Base-by-base conservation (phyloP, 2,113 vertebrate species). In the Oryzias melastigma region DNA sequence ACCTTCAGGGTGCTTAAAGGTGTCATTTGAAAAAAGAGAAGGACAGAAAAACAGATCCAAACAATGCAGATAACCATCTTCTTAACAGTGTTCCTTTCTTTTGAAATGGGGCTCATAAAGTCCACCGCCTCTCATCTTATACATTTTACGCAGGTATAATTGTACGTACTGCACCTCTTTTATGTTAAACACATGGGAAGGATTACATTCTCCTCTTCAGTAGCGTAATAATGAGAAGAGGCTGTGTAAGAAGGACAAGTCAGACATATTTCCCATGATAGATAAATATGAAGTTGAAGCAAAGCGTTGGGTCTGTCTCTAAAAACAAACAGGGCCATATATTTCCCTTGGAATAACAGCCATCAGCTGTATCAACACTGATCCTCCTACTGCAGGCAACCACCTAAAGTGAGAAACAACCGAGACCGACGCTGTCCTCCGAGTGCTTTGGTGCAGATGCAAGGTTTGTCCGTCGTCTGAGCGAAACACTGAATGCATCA, bases 341-440 rank as follows among this genome's bases (percentile, higher is more conserved):
- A 91, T 89, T 87, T 81, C 80, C 71, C 77, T 85, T 90, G 85
- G 85, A 88, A 89, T 84, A 90, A 88, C 88, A 90, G 81, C 60
- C 81, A 89, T 91, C 91, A 91, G 91, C 91, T 92, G 91, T 91
- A 86, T 87, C 90, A 92, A 91, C 89, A 92, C 65, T 73, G 78
- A 46, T 82, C 82, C 83, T 87, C 87, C 86, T 87, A 87, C 85
- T 87, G 88, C 80, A 88, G 86, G 75, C 81, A 78, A 84, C 65
- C 84, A 76, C 76, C 65, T 84, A 83, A 84, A 84, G 71, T 79
- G 75, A 83, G 83, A 86, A 84, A 71, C 41, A 44, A 56, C 58
- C 20, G 49, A 61, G 77, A 73, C 62, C 79, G 73, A 72, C 81
- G 81, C 68, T 52, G 19, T 79, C 67, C 71, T 72, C 52, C 55